phyloP scores from a whole-genome alignment of 2,888 invertebrate genomes.

The Seira sanloemensis region DNA sequence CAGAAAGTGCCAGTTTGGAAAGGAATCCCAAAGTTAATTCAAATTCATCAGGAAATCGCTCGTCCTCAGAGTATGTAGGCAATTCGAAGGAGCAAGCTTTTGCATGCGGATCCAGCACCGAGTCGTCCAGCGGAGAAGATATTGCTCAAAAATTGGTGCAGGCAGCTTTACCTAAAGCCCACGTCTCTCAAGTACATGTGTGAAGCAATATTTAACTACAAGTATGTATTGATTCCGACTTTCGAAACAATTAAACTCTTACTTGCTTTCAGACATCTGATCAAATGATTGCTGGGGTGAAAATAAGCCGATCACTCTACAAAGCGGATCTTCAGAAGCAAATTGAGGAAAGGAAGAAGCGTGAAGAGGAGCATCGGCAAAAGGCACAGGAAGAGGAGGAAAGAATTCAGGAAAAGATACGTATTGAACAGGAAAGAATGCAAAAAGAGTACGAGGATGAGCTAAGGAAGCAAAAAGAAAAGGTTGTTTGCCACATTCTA shows the following conservation, averaged over 20 bases:
- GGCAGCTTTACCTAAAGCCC: conserved; percentile 15
- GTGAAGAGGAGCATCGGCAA: conserved; percentile 53
- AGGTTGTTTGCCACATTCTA: conserved; percentile 38
- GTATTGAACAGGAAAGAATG: conserved; percentile 65
- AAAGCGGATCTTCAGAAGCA: conserved; percentile 57
- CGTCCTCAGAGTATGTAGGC: neutral
- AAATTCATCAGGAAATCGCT: neutral
- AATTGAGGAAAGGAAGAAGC: conserved; percentile 62
- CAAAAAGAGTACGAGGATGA: conserved; percentile 66
- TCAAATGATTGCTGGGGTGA: conserved; percentile 43
- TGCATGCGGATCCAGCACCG: conserved; percentile 26
- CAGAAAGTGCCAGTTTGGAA: no score
- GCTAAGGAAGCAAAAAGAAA: conserved; percentile 52
- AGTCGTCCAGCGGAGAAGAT: conserved; percentile 33
- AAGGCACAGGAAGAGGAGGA: conserved; percentile 63
- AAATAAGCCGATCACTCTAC: conserved; percentile 42
- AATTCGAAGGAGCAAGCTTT: conserved; percentile 22
- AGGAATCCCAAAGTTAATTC: no score
- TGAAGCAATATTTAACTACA: no score
- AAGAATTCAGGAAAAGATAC: conserved; percentile 64
- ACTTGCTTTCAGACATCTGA: conserved; percentile 61
- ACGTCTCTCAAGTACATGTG: conserved; percentile 49
- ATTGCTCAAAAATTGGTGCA: neutral
- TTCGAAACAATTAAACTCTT: no score
- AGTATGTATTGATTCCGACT: no score